These are phyloP conservation scores for Brachyptera risi DNA, from an alignment of 2,888 invertebrate species.

Conservation along the genomic window DNA sequence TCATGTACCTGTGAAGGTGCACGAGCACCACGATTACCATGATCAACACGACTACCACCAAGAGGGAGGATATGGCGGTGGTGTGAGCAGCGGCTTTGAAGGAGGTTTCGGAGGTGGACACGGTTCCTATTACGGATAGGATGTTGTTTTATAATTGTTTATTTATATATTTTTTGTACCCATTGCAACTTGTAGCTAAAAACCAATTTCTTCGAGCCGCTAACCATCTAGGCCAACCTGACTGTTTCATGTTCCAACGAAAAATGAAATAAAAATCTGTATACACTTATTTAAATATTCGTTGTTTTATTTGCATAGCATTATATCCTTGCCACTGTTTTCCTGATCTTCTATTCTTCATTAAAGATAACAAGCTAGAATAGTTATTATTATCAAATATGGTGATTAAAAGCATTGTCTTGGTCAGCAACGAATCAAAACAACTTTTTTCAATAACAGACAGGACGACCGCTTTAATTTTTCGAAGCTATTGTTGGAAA, in stretches of 20 bases:
- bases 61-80: not conserved
- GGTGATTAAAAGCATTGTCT: too few species aligned
- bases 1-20: conserved; percentile 9
- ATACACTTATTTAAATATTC: not conserved
- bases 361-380: not conserved
- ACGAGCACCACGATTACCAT: not conserved
- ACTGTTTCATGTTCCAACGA: not conserved
- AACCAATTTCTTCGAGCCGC: not conserved
- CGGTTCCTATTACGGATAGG: not conserved
- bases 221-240: not conserved
- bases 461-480: too few species aligned
- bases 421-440: too few species aligned
- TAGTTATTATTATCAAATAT: not conserved
- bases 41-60: not conserved
- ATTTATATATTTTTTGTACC: not conserved
- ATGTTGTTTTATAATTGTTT: not conserved
- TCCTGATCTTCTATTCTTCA: too few species aligned
- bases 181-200: not conserved
- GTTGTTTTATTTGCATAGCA: not conserved
- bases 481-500: too few species aligned
- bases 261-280: conserved; percentile 2
- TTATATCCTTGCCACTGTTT: too few species aligned
- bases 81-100: not conserved
- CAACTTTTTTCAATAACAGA: too few species aligned
- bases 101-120: not conserved